phyloP scores from a whole-genome alignment of 2,113 vertebrate species.

The Donacobius atricapilla region DNA sequence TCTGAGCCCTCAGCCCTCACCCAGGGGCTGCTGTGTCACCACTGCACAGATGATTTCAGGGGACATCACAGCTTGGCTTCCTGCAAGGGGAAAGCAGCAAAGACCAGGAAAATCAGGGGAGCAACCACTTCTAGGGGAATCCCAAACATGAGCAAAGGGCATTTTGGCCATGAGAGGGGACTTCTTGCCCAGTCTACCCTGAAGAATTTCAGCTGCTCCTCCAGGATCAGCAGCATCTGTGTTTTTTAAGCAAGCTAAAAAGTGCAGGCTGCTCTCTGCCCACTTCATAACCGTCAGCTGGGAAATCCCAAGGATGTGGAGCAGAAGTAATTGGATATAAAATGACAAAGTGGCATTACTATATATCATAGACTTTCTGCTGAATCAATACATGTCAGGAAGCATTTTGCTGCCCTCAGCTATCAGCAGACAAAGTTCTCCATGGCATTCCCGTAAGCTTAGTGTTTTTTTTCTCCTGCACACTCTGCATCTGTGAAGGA shows the following conservation, averaged over 20 bases:
- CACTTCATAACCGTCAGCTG: background rate
- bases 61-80: background rate
- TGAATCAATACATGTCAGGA: background rate
- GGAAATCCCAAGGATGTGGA: background rate
- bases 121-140: background rate
- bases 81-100: background rate
- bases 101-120: background rate
- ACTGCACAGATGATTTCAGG: background rate
- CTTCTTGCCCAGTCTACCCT: background rate
- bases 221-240: background rate
- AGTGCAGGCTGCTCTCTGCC: background rate
- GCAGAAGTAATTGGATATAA: background rate
- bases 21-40: background rate
- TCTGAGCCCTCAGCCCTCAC: background rate
- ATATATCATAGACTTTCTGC: background rate
- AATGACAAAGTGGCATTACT: background rate
- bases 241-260: background rate
- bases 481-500: background rate
- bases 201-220: background rate
- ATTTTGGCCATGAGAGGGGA: rapidly evolving
- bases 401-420: background rate
- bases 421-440: background rate
- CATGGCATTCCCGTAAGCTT: background rate
- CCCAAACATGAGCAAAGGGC: background rate
- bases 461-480: background rate